Evolutionary conservation across 2,888 invertebrate genomes (phyloP).

Genomic region (Epirrhoe alternata): DNA sequence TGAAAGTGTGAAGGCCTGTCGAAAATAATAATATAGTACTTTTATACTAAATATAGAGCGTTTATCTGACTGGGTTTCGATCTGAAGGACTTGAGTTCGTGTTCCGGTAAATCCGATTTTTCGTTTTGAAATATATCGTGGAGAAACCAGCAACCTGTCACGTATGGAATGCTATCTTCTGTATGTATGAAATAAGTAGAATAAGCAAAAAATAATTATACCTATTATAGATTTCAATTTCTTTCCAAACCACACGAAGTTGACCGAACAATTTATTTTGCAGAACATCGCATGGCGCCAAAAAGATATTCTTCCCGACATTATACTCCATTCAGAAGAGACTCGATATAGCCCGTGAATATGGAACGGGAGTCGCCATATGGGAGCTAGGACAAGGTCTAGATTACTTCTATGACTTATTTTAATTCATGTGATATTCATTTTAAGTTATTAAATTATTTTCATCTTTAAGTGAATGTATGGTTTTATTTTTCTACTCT

Average conservation of each 20-base stretch:
- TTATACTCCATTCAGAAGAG: slow-evolving; percentile 93
- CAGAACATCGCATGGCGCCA: slow-evolving; percentile 88
- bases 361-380: slow-evolving; percentile 94
- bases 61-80: no score
- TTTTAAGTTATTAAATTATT: slow-evolving; percentile 65
- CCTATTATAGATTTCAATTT: no score
- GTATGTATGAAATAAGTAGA: no score
- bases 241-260: background rate
- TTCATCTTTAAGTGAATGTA: slow-evolving; percentile 34
- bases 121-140: no score
- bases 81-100: no score
- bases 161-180: no score
- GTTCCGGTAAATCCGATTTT: no score
- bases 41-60: no score
- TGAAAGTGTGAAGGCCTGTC: background rate
- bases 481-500: slow-evolving; percentile 14
- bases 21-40: background rate
- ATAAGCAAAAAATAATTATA: no score
- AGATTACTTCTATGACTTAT: slow-evolving; percentile 95
- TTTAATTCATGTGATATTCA: slow-evolving; percentile 75
- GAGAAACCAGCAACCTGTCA: no score
- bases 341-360: slow-evolving; percentile 90
- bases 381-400: slow-evolving; percentile 99
- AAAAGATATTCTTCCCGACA: slow-evolving; percentile 95
- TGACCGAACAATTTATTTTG: background rate